A percentile compares a stretch with the other conserved stretches of the same genome.
Conservation (phyloP, 2,888 invertebrate genomes). For the Mimas tiliae region DNA sequence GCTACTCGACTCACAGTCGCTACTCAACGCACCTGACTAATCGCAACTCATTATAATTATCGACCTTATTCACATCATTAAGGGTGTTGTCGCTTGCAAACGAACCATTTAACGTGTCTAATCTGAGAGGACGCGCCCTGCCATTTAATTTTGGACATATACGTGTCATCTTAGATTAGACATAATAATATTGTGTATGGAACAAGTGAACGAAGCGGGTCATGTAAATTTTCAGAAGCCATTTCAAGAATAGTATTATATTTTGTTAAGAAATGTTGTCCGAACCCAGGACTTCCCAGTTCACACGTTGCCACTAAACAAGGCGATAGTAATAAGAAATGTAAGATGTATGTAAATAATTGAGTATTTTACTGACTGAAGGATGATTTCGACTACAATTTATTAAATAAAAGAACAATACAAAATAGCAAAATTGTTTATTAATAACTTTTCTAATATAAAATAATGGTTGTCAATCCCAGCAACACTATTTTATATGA, state of each 20-base stretch:
- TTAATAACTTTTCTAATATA: too few species aligned
- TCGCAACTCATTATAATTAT: not conserved
- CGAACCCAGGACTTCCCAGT: not conserved
- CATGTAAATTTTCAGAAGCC: conserved; percentile 8
- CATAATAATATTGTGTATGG: not conserved
- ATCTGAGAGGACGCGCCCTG: not conserved
- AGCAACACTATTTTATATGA: too few species aligned
- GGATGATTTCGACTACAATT: not conserved
- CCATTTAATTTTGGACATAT: not conserved
- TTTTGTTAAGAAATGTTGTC: not conserved
- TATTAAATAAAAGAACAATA: not conserved
- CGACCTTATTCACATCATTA: not conserved
- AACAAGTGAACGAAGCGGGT: conserved; percentile 17
- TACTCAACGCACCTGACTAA: conserved; percentile 20
- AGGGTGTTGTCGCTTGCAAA: not conserved
- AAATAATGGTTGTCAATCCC: too few species aligned
- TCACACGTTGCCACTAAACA: not conserved
- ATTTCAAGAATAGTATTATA: conserved; percentile 5
- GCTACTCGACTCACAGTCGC: conserved; percentile 86
- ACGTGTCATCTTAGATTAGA: not conserved
- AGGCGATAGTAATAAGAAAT: not conserved
- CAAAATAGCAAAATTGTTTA: not conserved
- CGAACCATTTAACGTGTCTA: not conserved
- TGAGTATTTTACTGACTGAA: not conserved
- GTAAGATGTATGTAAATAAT: conserved; percentile 1